Base-by-base conservation (phyloP, 2,888 invertebrate species). In the Hedychridium roseum region DNA sequence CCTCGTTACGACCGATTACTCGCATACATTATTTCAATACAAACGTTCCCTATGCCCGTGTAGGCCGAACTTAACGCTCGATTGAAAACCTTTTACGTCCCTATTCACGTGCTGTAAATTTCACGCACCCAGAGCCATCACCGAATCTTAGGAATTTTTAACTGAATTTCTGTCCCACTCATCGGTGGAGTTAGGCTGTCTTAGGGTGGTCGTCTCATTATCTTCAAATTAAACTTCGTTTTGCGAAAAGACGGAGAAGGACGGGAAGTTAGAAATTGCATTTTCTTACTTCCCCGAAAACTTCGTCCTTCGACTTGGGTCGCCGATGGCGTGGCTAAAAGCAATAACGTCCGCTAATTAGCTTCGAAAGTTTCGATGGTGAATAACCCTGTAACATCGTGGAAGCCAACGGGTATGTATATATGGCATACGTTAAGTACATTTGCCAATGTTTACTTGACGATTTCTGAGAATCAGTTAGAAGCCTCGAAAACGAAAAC, bases 1-100 rank as follows among this genome's bases (percentile, higher is more conserved):
- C 32, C 34, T n/a, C 37, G 46, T 48, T 54, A 43, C 44, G 53
- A 54, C 41, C 49, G 46, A 51, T 58, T 53, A 52, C 38, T n/a
- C n/a, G 35, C 42, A 21, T 56, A 43, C 49, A 48, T 53, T 59
- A 50, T 45, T 41, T 42, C 21, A 18, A 37, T 26, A 34, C 27
- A 18, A n/a, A n/a, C n/a, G 26, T 28, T 27, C 17, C 31, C 14
- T 16, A 32, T 7, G 18, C n/a, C 30, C 11, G 5, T 4, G 28
- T n/a, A n/a, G 28, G 28, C 3, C 9, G 32, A 12, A n/a, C n/a
- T n/a, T n/a, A n/a, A n/a, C n/a, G n/a, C n/a, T n/a, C n/a, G n/a
- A n/a, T n/a, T n/a, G n/a, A n/a, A n/a, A n/a, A n/a, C n/a, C n/a
- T n/a, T n/a, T n/a, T n/a, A n/a, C n/a, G n/a, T n/a, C n/a, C n/a